A percentile compares a stretch with the other conserved stretches of the same genome.
Evolutionary conservation across 2,113 vertebrate genomes (phyloP).

Genomic region (Malurus alboscapulatus): DNA sequence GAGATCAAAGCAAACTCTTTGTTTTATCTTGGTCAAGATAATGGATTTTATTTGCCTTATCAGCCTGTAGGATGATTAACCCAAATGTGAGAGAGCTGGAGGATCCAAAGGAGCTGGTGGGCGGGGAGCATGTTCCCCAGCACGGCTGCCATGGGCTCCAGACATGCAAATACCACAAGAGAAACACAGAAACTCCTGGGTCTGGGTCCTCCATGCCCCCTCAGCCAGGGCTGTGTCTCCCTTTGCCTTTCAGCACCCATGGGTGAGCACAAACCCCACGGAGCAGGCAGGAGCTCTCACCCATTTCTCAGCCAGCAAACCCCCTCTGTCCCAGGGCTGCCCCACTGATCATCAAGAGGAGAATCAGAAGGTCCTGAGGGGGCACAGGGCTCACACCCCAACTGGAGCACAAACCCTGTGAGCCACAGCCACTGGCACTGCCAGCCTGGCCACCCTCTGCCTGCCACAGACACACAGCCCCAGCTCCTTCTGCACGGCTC

Average conservation of each 20-base stretch:
- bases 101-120: not conserved
- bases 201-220: not conserved
- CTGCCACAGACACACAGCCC: not conserved
- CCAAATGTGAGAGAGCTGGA: slow-evolving; percentile 34
- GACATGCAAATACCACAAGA: not conserved
- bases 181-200: not conserved
- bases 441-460: not conserved
- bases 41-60: slow-evolving; percentile 61
- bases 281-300: not conserved
- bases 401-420: rapidly evolving
- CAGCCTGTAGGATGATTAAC: slow-evolving; percentile 37
- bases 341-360: not conserved
- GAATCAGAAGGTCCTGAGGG: not conserved
- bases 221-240: not conserved
- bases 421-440: not conserved
- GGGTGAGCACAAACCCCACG: rapidly evolving
- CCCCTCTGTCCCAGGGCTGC: not conserved
- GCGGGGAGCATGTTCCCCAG: not conserved
- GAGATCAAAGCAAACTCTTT: slow-evolving; percentile 41
- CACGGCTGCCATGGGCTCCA: not conserved
- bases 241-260: not conserved
- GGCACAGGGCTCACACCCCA: not conserved
- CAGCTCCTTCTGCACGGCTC: not conserved
- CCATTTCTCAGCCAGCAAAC: not conserved
- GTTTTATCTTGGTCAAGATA: slow-evolving; percentile 56